Base-by-base conservation (phyloP, 1,140 invertebrate genomes). In the Lucilia sericata region DNA sequence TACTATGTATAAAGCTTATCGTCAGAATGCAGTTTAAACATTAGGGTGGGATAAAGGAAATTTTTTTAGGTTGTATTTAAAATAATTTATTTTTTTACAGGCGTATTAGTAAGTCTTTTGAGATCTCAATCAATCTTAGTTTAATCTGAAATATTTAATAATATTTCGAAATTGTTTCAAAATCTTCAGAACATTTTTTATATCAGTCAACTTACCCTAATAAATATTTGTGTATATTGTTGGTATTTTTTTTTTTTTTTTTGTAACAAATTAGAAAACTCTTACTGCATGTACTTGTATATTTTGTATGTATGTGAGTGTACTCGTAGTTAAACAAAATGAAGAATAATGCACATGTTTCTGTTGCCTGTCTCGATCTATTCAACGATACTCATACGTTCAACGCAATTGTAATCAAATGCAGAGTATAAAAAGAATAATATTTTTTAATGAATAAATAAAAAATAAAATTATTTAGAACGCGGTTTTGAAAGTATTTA, bases 271-370 rank as follows among this genome's bases (percentile, higher is more conserved):
- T n/a, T n/a, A 60, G 55, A 60, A 60, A 60, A 60, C 55, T 60
- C 14, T 60, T 60, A n/a, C 55, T 60, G 55, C 55, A 17, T 14
- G 14, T n/a, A n/a, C 55, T 7, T 14, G n/a, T n/a, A 60, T n/a
- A 60, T 30, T 30, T 30, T 30, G 25, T 30, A 30, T 30, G 25
- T 30, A 30, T n/a, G 55, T 17, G 14, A 60, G 55, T 17, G n/a
- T n/a, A n/a, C n/a, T 30, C 3, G 25, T 30, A 30, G 25, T n/a
- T n/a, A n/a, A n/a, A 30, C 25, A 30, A 30, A 30, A 30, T 60
- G 55, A 60, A 60, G 42, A 60, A 60, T 60, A 60, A 60, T 60
- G 7, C 55, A 60, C 55, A 60, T 60, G 55, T 60, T 60, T 60
- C 5, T 60, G 51, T 60, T 60, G 51, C 10, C 55, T 17, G 55